A percentile compares a stretch with the other conserved stretches of the same genome.
These are phyloP conservation scores for Micropterix aruncella DNA, from an alignment of 2,888 invertebrate genomes.

Conservation along the genomic window DNA sequence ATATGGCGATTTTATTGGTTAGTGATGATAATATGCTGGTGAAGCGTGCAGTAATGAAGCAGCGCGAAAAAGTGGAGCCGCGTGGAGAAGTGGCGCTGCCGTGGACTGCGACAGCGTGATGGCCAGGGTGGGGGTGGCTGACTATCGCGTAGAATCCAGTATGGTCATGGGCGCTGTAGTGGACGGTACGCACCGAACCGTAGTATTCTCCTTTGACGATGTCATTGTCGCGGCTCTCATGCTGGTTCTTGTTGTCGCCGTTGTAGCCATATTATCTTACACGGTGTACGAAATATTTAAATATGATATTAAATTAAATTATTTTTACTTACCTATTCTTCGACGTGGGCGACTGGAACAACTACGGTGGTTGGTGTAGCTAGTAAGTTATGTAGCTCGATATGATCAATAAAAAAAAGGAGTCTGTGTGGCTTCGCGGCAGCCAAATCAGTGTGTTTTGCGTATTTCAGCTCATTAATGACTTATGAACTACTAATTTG, in stretches of 20 bases:
- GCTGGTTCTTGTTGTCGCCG: constrained; percentile 45
- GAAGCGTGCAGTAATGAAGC: neutral
- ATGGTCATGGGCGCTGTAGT: too few relatives aligned
- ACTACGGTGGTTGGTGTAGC: constrained; percentile 13
- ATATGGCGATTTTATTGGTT: too few relatives aligned
- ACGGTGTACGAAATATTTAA: too few relatives aligned
- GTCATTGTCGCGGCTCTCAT: constrained; percentile 43
- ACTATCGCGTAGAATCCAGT: constrained; percentile 28
- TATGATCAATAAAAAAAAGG: too few relatives aligned
- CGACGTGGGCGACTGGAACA: constrained; percentile 14
- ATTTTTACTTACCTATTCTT: constrained; percentile 15
- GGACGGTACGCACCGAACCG: constrained; percentile 36
- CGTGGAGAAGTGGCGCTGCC: constrained; percentile 5
- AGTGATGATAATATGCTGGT: neutral
- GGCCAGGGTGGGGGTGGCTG: constrained; percentile 25
- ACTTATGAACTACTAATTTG: too few relatives aligned
- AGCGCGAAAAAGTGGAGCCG: too few relatives aligned
- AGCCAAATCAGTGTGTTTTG: too few relatives aligned
- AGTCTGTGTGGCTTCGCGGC: too few relatives aligned
- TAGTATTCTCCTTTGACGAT: constrained; percentile 45
- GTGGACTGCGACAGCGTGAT: constrained; percentile 21
- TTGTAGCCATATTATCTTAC: constrained; percentile 39
- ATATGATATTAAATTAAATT: too few relatives aligned
- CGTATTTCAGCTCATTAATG: too few relatives aligned
- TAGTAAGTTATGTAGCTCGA: constrained; percentile 15